Conservation (phyloP, 64 coral and sea anemone genomes). For the Hydrozoanthus tunicans region DNA sequence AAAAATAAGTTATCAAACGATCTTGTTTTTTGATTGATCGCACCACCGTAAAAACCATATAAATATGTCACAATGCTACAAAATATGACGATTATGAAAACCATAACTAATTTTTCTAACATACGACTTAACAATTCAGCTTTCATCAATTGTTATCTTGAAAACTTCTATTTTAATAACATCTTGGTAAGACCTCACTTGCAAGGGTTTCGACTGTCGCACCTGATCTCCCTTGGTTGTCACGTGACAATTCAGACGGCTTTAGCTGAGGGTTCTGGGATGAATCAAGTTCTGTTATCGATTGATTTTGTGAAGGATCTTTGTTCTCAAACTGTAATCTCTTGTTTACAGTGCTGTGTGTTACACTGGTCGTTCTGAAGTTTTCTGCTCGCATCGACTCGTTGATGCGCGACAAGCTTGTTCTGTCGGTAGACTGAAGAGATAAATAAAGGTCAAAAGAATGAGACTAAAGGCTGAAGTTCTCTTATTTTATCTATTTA, state of each 20-base stretch:
- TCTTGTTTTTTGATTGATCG: no score
- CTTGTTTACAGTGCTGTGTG: slow-evolving; percentile 21
- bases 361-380: slow-evolving; percentile 2
- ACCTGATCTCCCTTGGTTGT: not conserved
- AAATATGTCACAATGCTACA: no score
- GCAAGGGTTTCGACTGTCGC: not conserved
- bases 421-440: slow-evolving; percentile 35
- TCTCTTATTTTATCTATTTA: no score
- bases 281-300: not conserved
- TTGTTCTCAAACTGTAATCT: slow-evolving; percentile 37
- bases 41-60: no score
- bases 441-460: not conserved
- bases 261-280: not conserved
- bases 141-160: no score
- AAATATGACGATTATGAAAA: no score
- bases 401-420: slow-evolving; percentile 46
- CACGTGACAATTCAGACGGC: not conserved
- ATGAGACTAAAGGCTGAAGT: not conserved
- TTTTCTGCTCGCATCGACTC: slow-evolving; percentile 49
- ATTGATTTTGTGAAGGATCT: not conserved
- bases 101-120: no score
- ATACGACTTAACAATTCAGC: no score
- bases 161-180: no score
- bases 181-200: not conserved
- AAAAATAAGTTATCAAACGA: no score